Conservation (phyloP, 2,113 vertebrate species). For the Emberiza fucata region DNA sequence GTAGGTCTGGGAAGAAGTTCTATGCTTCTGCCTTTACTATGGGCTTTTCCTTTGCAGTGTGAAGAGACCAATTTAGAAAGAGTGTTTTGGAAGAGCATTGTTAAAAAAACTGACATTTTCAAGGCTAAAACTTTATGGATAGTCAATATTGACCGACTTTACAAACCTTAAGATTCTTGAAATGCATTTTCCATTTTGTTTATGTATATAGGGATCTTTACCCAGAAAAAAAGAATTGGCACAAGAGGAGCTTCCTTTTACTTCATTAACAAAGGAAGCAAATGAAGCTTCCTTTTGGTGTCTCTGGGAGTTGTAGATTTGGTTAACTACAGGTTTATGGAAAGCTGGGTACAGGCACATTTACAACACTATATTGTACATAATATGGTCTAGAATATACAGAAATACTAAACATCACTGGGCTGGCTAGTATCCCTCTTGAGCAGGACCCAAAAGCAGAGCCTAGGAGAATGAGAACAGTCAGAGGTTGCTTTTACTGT, state of each 20-base stretch:
- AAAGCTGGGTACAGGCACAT: not conserved
- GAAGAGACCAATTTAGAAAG: not conserved
- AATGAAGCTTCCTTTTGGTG: not conserved
- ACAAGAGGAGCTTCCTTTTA: not conserved
- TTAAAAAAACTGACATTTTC: constrained; percentile 11
- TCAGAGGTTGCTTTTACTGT: not conserved
- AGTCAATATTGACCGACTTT: not conserved
- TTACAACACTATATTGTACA: not conserved
- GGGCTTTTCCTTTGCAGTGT: not conserved
- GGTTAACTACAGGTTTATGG: not conserved
- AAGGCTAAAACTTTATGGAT: not conserved
- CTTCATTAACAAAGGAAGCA: not conserved
- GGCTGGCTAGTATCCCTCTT: not conserved
- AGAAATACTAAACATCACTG: not conserved
- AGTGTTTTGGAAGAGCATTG: not conserved
- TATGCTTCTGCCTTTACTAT: not conserved
- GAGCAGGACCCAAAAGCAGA: not conserved
- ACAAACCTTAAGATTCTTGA: not conserved
- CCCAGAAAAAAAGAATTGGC: not conserved
- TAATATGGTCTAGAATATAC: not conserved
- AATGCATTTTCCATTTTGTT: not conserved
- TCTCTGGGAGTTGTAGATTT: not conserved
- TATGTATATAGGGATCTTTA: not conserved
- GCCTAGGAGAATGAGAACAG: not conserved
- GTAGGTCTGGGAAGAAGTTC: not conserved